Conservation (phyloP, 1,140 invertebrate species). For the Pemphigus obesinymphae region DNA sequence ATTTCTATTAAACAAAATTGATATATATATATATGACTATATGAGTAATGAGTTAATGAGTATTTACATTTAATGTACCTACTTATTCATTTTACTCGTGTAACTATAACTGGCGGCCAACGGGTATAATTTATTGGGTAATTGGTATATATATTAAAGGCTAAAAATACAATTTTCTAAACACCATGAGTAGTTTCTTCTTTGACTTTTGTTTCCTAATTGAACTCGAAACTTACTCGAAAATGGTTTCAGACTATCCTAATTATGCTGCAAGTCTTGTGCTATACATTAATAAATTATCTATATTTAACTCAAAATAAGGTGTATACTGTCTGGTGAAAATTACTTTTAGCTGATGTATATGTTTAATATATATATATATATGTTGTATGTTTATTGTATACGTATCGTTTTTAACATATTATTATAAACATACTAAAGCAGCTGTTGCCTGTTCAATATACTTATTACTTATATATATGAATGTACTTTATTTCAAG, state of each 20-base stretch:
- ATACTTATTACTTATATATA: background rate
- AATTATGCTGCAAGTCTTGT: background rate
- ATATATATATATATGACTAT: background rate
- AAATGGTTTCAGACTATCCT: background rate
- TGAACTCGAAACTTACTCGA: background rate
- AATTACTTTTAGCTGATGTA: background rate
- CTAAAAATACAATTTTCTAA: background rate
- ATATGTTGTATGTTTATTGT: no score
- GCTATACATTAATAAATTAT: background rate
- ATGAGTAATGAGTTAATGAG: no score
- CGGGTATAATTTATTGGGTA: background rate
- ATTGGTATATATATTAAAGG: background rate
- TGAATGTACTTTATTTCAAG: background rate
- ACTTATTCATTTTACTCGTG: background rate
- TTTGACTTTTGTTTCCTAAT: background rate
- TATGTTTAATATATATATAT: background rate
- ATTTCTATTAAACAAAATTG: no score
- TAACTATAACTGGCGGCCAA: no score
- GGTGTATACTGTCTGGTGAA: background rate
- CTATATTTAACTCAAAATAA: background rate
- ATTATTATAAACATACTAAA: background rate
- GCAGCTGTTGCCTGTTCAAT: no score
- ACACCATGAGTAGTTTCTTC: background rate
- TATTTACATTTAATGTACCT: no score
- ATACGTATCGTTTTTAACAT: no score